Evolutionary conservation across 2,888 invertebrate genomes (phyloP).

Genomic region (Eudasyphora cyanicolor): DNA sequence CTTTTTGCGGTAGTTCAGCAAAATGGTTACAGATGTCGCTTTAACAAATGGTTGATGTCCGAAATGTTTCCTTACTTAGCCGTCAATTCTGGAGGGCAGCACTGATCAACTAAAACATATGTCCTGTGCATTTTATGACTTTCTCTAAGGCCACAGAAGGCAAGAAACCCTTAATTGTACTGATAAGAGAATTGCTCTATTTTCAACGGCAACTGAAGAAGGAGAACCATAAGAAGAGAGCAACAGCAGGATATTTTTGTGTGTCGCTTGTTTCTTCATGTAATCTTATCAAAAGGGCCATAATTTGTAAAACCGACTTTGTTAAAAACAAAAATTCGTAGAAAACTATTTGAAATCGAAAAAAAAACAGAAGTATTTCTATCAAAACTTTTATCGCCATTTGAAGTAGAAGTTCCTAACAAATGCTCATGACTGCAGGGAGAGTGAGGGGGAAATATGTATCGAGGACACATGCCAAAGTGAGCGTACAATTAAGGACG

Average conservation of each 20-base stretch:
- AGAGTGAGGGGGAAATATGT: neutral
- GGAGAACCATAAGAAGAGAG: neutral
- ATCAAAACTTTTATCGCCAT: neutral
- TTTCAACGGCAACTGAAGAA: slow-evolving; percentile 19
- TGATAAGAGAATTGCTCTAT: slow-evolving; percentile 63
- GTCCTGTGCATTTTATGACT: slow-evolving; percentile 47
- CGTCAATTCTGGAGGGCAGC: slow-evolving; percentile 38
- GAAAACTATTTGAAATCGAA: slow-evolving; percentile 21
- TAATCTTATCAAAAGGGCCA: slow-evolving; percentile 73
- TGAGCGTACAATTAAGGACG: slow-evolving; percentile 26
- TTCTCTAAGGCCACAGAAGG: neutral
- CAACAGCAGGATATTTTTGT: slow-evolving; percentile 39
- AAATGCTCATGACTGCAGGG: no score
- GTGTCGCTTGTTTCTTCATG: no score
- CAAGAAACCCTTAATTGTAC: slow-evolving; percentile 45
- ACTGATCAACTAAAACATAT: slow-evolving; percentile 10
- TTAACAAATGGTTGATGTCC: slow-evolving; percentile 32
- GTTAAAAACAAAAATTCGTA: slow-evolving; percentile 60
- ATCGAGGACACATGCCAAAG: slow-evolving; percentile 50
- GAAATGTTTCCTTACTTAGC: slow-evolving; percentile 24
- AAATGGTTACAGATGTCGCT: slow-evolving; percentile 40
- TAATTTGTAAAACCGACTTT: slow-evolving; percentile 72
- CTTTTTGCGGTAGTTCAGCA: neutral
- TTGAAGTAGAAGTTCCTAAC: neutral
- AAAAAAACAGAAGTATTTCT: neutral